Base-by-base conservation (phyloP, 2,888 invertebrate genomes). In the Rhogogaster chlorosoma region DNA sequence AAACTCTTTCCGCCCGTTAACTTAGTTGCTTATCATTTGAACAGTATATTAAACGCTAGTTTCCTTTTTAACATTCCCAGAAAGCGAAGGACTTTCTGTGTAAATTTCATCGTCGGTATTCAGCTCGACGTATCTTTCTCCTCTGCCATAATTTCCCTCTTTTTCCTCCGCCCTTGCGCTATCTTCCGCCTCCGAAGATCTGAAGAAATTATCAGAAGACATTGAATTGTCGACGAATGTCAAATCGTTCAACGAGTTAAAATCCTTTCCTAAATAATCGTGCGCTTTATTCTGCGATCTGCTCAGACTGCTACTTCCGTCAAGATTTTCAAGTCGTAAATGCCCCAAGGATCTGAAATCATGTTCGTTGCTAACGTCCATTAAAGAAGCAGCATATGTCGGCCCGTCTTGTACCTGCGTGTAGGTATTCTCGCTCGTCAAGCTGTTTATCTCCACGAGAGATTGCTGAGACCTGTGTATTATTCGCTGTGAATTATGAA, bases 11-110 rank as follows among this genome's bases (percentile, higher is more conserved):
- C 61, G 9, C 38, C 45, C 45, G 22, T 61, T 80, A 49, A 38
- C 26, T 22, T 26, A 5, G 1, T 61, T 15, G n/a, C 42, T 26
- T 7, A 70, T 71, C 2, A 67, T 78, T 18, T n/a, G 38, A 38
- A 70, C 29, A 15, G 22, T 26, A 70, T 22, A 26, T 91, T 87
- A 93, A 85, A 93, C 93, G 83, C 93, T 93, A 77, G 93, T 93
- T 88, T 93, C 93, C 87, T 92, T 93, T 67, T 93, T 93, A 4
- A 89, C 87, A 71, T 90, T 88, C 82, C 87, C 86, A 61, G 86
- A 84, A 36, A 84, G 88, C 22, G 87, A 86, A n/a, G 88, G 67
- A 85, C 88, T 87, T 49, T 88, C 87, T 38, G 88, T 85, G 71
- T 88, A 88, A 9, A 85, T 83, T 57, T 90, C 89, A 67, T 86